Percentiles rank a stretch among this genome's conserved stretches.
phyloP scores from a whole-genome alignment of 1,140 invertebrate species.

The Antheraea mylitta region DNA sequence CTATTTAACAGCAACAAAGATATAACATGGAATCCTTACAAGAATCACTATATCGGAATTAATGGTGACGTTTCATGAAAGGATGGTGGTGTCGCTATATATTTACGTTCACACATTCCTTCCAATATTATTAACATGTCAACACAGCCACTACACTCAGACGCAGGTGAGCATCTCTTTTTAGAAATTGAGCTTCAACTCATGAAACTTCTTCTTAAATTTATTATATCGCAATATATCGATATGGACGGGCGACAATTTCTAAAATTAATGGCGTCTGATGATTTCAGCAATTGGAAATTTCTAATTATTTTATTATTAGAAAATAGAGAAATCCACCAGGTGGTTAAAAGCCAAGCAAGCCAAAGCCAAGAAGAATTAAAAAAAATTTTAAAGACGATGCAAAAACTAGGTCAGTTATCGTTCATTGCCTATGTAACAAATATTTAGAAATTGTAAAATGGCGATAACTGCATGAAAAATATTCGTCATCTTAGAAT shows the following conservation, averaged over 20 bases:
- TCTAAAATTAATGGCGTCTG: neutral
- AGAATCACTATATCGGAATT: too few relatives aligned
- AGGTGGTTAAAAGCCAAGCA: neutral
- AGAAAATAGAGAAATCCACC: neutral
- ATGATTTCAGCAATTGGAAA: constrained; percentile 12
- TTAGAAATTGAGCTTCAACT: too few relatives aligned
- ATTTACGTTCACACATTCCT: too few relatives aligned
- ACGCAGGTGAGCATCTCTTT: too few relatives aligned
- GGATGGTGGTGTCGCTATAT: too few relatives aligned
- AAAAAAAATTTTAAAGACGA: constrained; percentile 8
- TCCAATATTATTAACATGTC: too few relatives aligned
- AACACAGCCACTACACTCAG: too few relatives aligned
- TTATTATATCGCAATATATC: too few relatives aligned
- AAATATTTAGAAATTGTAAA: constrained; percentile 17
- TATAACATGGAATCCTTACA: too few relatives aligned
- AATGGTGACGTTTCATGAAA: too few relatives aligned
- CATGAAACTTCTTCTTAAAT: too few relatives aligned
- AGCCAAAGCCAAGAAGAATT: neutral
- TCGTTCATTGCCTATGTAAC: constrained; percentile 18
- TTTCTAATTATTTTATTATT: constrained; percentile 7
- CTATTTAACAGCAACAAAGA: too few relatives aligned
- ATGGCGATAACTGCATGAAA: constrained; percentile 10
- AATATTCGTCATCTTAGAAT: constrained; percentile 11
- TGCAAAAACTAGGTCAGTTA: constrained; percentile 14
- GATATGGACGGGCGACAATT: neutral